Evolutionary conservation across 1,140 invertebrate species (phyloP), one percentile per base, ranked within the genome.

Genomic region (Brachionus asplanchnoidis): DNA sequence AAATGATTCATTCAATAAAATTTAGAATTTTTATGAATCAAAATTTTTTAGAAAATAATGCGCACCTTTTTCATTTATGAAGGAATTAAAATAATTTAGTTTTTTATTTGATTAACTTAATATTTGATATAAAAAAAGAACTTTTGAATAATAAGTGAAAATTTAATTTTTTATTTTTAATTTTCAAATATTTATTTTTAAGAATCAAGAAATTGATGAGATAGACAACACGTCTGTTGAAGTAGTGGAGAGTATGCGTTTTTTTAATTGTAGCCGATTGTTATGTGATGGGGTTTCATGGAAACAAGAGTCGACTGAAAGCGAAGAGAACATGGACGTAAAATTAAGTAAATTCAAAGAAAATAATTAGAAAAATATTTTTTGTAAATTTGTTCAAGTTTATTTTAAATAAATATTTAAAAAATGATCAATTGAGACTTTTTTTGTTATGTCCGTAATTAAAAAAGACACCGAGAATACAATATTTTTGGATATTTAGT

Each of bases 301-400:
- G 68, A 73, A 73, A 73, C 68, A 73, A 73, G 68, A 73, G 68
- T 73, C 68, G 7, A 42, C 17, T 42, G 68, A 73, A 42, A 73
- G 40, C 17, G 36, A 73, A 17, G 66, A 60, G 1, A 60, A 26
- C 8, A 17, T 20, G 44, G 44, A 46, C 44, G 14, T 46, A 46
- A 46, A 46, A 14, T 46, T 46, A 46, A 46, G 44, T 20, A 60
- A 23, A 17, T 23, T 8, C 8, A 60, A 60, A 60, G 53, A 60
- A 60, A 60, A 60, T 60, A 60, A 60, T 3, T 60, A 23, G 23
- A 60, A 56, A 7, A 28, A 28, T n/a, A 36, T 0, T 60, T 20
- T 23, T 8, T 60, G 53, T 60, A 60, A 60, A 60, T 60, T 23
- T 60, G 53, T 60, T 60, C 53, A 60, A 60, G 53, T 60, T 60